Evolutionary conservation across 2,888 invertebrate species (phyloP).

Genomic region (Thera obeliscata): DNA sequence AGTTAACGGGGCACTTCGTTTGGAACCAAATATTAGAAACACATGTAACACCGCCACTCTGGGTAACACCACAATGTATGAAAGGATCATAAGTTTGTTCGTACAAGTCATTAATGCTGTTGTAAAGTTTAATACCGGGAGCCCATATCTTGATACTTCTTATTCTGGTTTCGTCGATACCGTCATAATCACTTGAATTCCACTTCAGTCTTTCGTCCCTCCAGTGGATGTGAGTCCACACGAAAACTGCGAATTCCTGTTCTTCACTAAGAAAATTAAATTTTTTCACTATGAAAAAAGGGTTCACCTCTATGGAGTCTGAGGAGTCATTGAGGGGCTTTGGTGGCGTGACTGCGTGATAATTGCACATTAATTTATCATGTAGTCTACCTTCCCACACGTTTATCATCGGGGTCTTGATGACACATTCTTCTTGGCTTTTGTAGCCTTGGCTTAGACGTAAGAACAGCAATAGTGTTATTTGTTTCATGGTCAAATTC

Average conservation of each 20-base stretch:
- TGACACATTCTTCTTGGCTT: constrained; percentile 27
- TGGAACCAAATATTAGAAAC: background rate
- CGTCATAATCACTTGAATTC: constrained; percentile 51
- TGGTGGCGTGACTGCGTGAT: constrained; percentile 8
- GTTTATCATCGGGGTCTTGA: constrained; percentile 34
- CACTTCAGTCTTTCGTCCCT: constrained; percentile 52
- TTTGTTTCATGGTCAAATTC: constrained; percentile 21
- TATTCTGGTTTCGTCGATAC: constrained; percentile 34
- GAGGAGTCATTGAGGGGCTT: constrained; percentile 21
- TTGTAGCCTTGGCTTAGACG: constrained; percentile 15
- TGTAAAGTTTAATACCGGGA: constrained; percentile 47
- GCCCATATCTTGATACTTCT: constrained; percentile 42
- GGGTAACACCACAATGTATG: constrained; percentile 29
- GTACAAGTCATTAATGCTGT: constrained; percentile 34
- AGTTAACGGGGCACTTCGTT: constrained; percentile 35
- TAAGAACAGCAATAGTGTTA: constrained; percentile 23
- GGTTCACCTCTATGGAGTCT: constrained; percentile 28
- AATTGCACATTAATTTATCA: constrained; percentile 33
- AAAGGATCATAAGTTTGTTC: background rate
- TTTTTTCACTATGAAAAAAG: constrained; percentile 46
- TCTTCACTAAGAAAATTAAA: constrained; percentile 49
- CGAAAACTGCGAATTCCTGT: constrained; percentile 44
- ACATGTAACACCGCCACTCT: constrained; percentile 33
- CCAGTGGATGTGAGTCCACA: constrained; percentile 45
- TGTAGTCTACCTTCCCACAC: constrained; percentile 39